Conservation (phyloP, 2,888 invertebrate species). For the Bugulina stolonifera region DNA sequence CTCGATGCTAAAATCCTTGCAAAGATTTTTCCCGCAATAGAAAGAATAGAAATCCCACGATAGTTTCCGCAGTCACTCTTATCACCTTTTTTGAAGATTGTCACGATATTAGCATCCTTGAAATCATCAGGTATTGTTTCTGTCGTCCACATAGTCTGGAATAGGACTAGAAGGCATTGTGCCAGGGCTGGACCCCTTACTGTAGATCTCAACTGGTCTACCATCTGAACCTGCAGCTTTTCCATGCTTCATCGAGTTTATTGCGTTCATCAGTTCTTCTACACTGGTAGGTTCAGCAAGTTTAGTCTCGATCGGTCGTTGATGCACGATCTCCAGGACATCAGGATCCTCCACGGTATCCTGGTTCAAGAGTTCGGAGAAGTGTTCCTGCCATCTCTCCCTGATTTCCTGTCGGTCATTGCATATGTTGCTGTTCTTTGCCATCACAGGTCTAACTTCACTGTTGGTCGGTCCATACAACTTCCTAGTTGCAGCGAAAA, state of each 20-base stretch:
- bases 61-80: neutral
- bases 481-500: neutral
- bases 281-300: neutral
- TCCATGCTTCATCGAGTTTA: neutral
- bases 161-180: neutral
- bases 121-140: neutral
- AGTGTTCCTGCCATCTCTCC: neutral
- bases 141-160: neutral
- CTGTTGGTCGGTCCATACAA: neutral
- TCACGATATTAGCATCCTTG: neutral
- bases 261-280: neutral
- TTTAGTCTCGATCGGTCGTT: neutral
- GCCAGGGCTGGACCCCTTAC: neutral
- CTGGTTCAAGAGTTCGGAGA: neutral
- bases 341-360: neutral
- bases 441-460: neutral
- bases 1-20: neutral
- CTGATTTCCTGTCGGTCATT: neutral
- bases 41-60: neutral
- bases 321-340: neutral
- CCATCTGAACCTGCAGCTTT: neutral
- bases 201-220: neutral
- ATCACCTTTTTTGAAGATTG: neutral
- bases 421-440: neutral
- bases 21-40: neutral